Evolutionary conservation across 2,888 invertebrate species (phyloP).

Genomic region (Magallana nippona): DNA sequence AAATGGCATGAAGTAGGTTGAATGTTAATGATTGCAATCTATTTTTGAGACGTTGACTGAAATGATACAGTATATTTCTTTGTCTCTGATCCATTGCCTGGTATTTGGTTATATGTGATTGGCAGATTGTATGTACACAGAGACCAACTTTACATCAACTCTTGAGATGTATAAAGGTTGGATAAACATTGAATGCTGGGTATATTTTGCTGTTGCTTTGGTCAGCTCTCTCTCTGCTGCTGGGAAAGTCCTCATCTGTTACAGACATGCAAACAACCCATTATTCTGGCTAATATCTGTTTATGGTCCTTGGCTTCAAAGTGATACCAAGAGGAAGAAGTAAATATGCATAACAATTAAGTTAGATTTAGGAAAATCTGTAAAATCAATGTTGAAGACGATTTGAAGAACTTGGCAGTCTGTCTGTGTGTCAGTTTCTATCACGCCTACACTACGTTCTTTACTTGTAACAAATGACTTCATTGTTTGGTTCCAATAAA

Average conservation of each 20-base stretch:
- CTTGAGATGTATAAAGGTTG: no score
- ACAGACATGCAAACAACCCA: constrained; percentile 3
- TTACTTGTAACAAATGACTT: no score
- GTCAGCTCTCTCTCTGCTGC: background rate
- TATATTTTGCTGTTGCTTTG: background rate
- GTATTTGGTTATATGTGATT: no score
- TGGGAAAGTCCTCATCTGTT: background rate
- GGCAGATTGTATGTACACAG: no score
- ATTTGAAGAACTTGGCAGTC: background rate
- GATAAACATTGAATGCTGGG: background rate
- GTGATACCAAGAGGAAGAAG: background rate
- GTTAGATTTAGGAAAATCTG: background rate
- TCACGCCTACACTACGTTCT: background rate
- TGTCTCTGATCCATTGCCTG: no score
- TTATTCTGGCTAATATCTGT: background rate
- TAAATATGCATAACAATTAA: background rate
- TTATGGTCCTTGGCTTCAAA: background rate
- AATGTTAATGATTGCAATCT: no score
- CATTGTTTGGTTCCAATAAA: background rate
- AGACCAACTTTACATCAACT: no score
- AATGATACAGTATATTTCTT: no score
- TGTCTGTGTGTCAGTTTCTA: constrained; percentile 4
- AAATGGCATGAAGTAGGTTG: no score
- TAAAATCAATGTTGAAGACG: constrained; percentile 1
- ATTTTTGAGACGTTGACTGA: no score